Evolutionary conservation across 1,140 invertebrate genomes (phyloP).

Genomic region (Babylonia areolata): DNA sequence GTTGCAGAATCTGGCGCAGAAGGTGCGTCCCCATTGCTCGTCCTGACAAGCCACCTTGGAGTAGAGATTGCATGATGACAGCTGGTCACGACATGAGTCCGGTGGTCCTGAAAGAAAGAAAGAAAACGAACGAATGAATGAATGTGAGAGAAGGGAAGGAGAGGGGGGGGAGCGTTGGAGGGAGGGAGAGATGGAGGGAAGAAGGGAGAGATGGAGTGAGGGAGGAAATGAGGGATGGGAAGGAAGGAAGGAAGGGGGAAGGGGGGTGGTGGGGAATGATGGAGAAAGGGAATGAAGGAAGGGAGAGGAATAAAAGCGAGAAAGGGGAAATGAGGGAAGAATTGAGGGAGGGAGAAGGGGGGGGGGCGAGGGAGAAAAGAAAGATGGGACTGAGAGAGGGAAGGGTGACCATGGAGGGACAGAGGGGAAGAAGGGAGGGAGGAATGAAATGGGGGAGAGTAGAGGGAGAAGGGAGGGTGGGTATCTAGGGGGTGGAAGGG

Average conservation of each 20-base stretch:
- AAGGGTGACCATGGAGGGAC: neutral
- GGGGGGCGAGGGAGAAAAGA: neutral
- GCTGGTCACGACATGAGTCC: neutral
- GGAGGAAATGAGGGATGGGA: no score
- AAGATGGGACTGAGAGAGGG: no score
- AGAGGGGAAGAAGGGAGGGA: neutral
- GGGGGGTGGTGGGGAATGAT: neutral
- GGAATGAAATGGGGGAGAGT: neutral
- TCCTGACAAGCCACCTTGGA: neutral
- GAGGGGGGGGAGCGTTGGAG: neutral
- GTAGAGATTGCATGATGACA: neutral
- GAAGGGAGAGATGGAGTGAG: no score
- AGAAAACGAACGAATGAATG: neutral
- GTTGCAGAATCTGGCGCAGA: conserved; percentile 1
- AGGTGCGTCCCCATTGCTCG: neutral
- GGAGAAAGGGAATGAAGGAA: neutral
- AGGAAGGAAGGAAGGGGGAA: neutral
- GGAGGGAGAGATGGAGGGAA: no score
- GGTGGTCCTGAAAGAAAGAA: neutral
- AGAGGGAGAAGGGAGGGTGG: no score
- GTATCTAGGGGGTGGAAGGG: neutral
- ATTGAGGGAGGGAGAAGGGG: neutral
- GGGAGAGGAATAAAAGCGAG: neutral
- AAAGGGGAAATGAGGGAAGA: neutral
- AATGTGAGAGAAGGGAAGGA: neutral